These are phyloP conservation scores for Dendrolimus punctatus DNA, from an alignment of 1,140 invertebrate species.

Conservation along the genomic window DNA sequence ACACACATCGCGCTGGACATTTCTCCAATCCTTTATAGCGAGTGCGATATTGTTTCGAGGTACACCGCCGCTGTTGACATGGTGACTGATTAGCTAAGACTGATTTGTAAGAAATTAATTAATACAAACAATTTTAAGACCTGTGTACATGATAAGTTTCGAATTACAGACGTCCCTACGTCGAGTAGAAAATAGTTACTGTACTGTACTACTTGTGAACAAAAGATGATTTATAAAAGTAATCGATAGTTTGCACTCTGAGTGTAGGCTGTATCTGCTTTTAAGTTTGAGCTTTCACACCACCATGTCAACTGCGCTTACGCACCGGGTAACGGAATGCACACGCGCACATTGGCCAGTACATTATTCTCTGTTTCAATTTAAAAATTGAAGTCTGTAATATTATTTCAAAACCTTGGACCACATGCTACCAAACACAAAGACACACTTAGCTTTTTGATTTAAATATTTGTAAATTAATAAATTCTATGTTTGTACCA, in stretches of 20 bases:
- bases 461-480: no score
- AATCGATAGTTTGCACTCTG: no score
- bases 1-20: slow-evolving; percentile 84
- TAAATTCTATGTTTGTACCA: no score
- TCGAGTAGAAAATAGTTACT: no score
- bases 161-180: no score
- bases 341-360: slow-evolving; percentile 1
- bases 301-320: slow-evolving; percentile 12
- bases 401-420: not conserved
- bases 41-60: slow-evolving; percentile 62
- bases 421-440: not conserved
- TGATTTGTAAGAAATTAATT: no score
- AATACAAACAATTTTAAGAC: no score
- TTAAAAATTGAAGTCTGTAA: not conserved
- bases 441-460: not conserved
- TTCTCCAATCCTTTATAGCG: slow-evolving; percentile 78
- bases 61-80: slow-evolving; percentile 40
- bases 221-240: no score
- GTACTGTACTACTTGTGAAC: no score
- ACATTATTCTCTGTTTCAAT: no score
- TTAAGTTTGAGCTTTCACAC: not conserved
- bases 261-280: no score
- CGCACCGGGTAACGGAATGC: slow-evolving; percentile 12
- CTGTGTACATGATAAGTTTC: no score
- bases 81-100: slow-evolving; percentile 32